These are phyloP conservation scores for Meda fulgida DNA, from an alignment of 2,797 vertebrate genomes.

Conservation along the genomic window DNA sequence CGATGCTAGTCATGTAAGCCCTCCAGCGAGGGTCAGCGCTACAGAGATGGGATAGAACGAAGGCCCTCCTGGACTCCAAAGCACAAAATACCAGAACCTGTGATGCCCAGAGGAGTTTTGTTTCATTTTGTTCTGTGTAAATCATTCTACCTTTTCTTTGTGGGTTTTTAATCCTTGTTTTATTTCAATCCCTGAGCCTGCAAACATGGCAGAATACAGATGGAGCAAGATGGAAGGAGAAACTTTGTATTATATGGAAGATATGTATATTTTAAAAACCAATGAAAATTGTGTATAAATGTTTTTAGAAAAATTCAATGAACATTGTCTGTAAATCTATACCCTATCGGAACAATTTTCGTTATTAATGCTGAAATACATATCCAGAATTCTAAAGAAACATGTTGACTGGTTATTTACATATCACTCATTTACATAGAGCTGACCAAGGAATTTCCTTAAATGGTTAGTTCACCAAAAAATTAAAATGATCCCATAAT, in stretches of 20 bases:
- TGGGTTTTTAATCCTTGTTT: conserved; percentile 62
- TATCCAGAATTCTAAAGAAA: conserved; percentile 69
- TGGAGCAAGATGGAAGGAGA: conserved; percentile 28
- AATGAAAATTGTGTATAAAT: conserved; percentile 83
- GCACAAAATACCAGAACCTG: conserved; percentile 79
- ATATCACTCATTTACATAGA: conserved; percentile 37
- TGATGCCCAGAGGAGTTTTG: conserved; percentile 57
- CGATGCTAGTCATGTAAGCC: conserved; percentile 7
- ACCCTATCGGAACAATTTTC: conserved; percentile 76
- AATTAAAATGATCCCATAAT: no score
- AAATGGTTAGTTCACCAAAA: no score
- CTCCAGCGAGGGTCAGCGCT: conserved; percentile 16
- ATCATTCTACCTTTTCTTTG: conserved; percentile 48
- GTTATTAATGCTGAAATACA: conserved; percentile 79
- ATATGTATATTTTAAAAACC: conserved; percentile 87
- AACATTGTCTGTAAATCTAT: conserved; percentile 84
- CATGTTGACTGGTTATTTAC: conserved; percentile 53
- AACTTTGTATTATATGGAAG: conserved; percentile 81
- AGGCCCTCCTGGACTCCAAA: conserved; percentile 67
- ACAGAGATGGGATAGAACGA: conserved; percentile 14
- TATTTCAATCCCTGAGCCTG: conserved; percentile 62
- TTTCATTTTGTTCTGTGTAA: conserved; percentile 42
- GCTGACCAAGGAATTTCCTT: no score
- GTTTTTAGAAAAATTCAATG: conserved; percentile 80
- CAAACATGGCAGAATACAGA: conserved; percentile 62